Evolutionary conservation across 2,113 vertebrate species (phyloP), one percentile per base, ranked within the genome.

Genomic region (Enhydra lutris): DNA sequence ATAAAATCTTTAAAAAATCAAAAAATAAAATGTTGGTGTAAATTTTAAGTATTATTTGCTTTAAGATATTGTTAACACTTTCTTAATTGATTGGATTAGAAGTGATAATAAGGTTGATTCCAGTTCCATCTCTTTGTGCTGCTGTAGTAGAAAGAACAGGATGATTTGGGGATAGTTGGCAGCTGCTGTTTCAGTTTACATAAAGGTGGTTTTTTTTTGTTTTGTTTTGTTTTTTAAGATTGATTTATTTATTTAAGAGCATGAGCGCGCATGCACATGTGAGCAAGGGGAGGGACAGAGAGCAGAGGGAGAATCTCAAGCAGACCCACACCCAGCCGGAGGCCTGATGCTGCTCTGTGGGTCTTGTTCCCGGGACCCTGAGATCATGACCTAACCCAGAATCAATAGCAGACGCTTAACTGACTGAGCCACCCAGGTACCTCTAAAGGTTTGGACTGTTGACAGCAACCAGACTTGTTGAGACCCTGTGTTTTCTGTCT

Each of bases 401-500:
- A 69, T 69, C 67, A 69, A 69, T 9, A 69, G 11, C 23, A 3
- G 36, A 73, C 11, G 0, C 36, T 73, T 21, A 39, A 73, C 21
- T 5, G 5, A 73, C 20, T 73, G 21, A 39, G 71, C 36, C 36
- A 73, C 21, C 36, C 36, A 42, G 36, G 21, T 10, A 6, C 71
- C 21, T 36, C 36, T 73, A 31, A 47, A 15, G 39, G 52, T 80
- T 83, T 42, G 29, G 24, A 26, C 26, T 74, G 1, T 67, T 89
- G 23, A 61, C 3, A 61, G 15, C n/a, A 79, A 20, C 87, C 34
- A 55, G n/a, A 78, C 39, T 71, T 79, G 29, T 69, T 76, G 26
- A 89, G n/a, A 3, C 42, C n/a, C 2, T 36, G 6, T 86, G 15
- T 24, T 57, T 87, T 96, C 52, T 97, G 47, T 79, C 15, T 76